phyloP scores from a whole-genome alignment of 2,888 invertebrate species.

The Agrotis puta region DNA sequence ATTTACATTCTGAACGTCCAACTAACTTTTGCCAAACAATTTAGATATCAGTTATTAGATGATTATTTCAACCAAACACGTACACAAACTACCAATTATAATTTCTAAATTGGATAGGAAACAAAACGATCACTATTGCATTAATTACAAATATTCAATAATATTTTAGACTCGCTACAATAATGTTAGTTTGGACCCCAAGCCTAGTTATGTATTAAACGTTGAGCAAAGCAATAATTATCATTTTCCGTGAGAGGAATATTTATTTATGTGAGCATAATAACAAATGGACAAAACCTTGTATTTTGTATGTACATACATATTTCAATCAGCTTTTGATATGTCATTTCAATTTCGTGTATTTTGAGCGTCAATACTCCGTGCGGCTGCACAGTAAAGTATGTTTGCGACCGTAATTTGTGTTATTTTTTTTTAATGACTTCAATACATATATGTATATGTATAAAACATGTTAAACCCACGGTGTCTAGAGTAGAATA shows the following conservation, averaged over 20 bases:
- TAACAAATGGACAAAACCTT: not conserved
- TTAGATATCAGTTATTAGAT: slow-evolving; percentile 17
- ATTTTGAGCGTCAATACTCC: not conserved
- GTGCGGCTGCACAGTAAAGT: not conserved
- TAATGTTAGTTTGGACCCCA: not conserved
- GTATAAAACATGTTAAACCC: too few species aligned
- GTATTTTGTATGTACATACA: not conserved
- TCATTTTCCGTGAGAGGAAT: not conserved
- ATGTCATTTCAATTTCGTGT: not conserved
- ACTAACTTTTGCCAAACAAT: slow-evolving; percentile 2
- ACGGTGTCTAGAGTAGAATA: too few species aligned
- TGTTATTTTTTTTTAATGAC: too few species aligned
- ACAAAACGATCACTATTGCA: slow-evolving; percentile 24
- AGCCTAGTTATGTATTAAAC: not conserved
- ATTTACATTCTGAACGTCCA: not conserved
- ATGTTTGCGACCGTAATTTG: not conserved
- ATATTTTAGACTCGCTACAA: not conserved
- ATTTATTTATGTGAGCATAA: not conserved
- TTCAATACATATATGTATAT: too few species aligned
- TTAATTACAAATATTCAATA: slow-evolving; percentile 18
- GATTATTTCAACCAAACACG: slow-evolving; percentile 31
- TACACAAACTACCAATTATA: slow-evolving; percentile 22
- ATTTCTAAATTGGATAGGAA: slow-evolving; percentile 38
- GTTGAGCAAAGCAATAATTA: not conserved
- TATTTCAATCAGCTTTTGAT: not conserved